These are phyloP conservation scores for Euthynnus affinis DNA, from an alignment of 2,797 vertebrate genomes.

Conservation along the genomic window DNA sequence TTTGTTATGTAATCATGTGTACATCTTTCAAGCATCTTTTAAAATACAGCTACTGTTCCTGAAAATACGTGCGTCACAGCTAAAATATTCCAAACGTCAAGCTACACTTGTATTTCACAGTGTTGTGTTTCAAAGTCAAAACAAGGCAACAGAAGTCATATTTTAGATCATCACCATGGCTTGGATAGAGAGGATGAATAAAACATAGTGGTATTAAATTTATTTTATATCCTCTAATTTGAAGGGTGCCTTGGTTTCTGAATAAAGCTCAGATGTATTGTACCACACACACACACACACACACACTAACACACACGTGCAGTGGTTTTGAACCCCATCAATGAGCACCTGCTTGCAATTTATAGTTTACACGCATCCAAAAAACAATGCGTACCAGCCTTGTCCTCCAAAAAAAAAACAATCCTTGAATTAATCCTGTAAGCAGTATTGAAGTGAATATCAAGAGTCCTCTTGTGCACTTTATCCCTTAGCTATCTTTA, in stretches of 20 bases:
- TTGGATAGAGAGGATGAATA: neutral
- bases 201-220: neutral
- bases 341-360: neutral
- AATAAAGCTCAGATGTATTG: neutral
- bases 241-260: neutral
- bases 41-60: constrained; percentile 12
- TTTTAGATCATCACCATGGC: neutral
- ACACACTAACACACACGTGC: neutral
- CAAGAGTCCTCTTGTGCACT: constrained; percentile 16
- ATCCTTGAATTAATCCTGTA: constrained; percentile 13
- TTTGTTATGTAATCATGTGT: neutral
- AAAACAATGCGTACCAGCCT: neutral
- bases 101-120: neutral
- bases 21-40: neutral
- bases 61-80: neutral
- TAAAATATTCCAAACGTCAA: neutral
- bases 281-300: neutral
- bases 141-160: neutral
- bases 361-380: neutral
- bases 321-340: neutral
- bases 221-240: constrained; percentile 3
- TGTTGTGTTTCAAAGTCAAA: neutral
- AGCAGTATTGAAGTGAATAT: constrained; percentile 10
- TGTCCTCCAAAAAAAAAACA: neutral
- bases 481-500: constrained; percentile 18